Percentiles rank a stretch among this genome's conserved stretches.
Conservation (phyloP, 1,140 invertebrate species). For the Maniola jurtina region DNA sequence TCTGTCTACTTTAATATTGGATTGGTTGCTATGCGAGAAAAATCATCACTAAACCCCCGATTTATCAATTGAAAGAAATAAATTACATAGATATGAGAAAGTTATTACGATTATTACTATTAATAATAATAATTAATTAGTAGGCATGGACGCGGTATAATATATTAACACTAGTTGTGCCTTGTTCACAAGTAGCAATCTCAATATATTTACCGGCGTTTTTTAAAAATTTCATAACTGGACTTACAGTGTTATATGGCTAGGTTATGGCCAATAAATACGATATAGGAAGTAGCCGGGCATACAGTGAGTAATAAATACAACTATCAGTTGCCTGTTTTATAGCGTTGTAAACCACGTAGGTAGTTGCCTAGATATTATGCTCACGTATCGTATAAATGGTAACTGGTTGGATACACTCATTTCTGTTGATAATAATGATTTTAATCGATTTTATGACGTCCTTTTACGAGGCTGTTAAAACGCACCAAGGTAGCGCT, state of each 20-base stretch:
- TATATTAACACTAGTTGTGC: too few species aligned
- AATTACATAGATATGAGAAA: too few species aligned
- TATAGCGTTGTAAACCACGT: conserved; percentile 39
- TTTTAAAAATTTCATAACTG: conserved; percentile 7
- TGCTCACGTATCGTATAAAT: conserved; percentile 29
- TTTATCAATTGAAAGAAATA: too few species aligned
- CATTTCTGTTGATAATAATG: background rate
- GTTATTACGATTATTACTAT: too few species aligned
- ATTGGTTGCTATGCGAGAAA: too few species aligned
- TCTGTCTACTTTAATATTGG: too few species aligned
- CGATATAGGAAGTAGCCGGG: conserved; percentile 24
- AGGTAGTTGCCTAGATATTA: conserved; percentile 22
- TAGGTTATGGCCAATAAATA: conserved; percentile 32
- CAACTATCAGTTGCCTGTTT: conserved; percentile 44
- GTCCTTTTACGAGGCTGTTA: background rate
- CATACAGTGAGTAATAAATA: conserved; percentile 36
- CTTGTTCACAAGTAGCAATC: background rate
- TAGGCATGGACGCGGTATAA: too few species aligned
- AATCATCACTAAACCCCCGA: too few species aligned
- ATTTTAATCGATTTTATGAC: background rate
- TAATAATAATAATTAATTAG: too few species aligned
- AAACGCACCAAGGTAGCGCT: background rate
- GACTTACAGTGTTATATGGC: conserved; percentile 4
- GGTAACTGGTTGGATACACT: background rate
- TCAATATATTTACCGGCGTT: background rate